Conservation (phyloP, 2,888 invertebrate species). For the Drosophila melanosoma region DNA sequence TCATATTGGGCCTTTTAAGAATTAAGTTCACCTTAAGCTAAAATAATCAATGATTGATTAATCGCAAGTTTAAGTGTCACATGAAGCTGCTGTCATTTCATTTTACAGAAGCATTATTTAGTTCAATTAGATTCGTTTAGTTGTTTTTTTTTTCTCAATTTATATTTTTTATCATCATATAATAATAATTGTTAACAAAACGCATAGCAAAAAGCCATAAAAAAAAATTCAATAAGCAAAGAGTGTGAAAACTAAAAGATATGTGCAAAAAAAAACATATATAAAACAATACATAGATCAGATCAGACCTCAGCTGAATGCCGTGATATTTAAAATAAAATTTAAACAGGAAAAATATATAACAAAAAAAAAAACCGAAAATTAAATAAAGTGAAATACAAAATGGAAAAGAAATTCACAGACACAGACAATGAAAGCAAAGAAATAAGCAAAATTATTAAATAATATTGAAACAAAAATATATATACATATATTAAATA, state of each 20-base stretch:
- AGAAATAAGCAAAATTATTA: slow-evolving; percentile 21
- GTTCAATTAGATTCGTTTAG: slow-evolving; percentile 41
- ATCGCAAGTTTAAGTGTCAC: slow-evolving; percentile 22
- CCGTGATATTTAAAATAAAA: slow-evolving; percentile 83
- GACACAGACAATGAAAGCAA: slow-evolving; percentile 10
- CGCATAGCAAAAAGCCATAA: slow-evolving; percentile 47
- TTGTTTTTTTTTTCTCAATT: slow-evolving; percentile 13
- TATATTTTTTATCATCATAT: slow-evolving; percentile 5
- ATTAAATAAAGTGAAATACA: slow-evolving; percentile 8
- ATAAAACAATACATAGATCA: slow-evolving; percentile 68
- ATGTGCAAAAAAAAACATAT: slow-evolving; percentile 34
- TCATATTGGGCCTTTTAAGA: not conserved
- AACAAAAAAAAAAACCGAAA: not conserved
- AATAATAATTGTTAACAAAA: slow-evolving; percentile 29
- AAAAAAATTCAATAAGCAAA: slow-evolving; percentile 31
- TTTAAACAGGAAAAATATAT: slow-evolving; percentile 47
- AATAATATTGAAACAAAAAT: slow-evolving; percentile 7
- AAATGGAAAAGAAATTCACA: slow-evolving; percentile 3
- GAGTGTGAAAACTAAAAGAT: slow-evolving; percentile 26
- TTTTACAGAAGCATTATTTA: slow-evolving; percentile 29
- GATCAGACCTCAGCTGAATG: slow-evolving; percentile 84
- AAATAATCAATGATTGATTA: slow-evolving; percentile 3
- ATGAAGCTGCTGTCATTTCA: slow-evolving; percentile 37
- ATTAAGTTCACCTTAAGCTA: not conserved
- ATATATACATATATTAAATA: slow-evolving; percentile 32